Evolutionary conservation across 2,113 vertebrate species (phyloP).

Genomic region (Oryzias melastigma): DNA sequence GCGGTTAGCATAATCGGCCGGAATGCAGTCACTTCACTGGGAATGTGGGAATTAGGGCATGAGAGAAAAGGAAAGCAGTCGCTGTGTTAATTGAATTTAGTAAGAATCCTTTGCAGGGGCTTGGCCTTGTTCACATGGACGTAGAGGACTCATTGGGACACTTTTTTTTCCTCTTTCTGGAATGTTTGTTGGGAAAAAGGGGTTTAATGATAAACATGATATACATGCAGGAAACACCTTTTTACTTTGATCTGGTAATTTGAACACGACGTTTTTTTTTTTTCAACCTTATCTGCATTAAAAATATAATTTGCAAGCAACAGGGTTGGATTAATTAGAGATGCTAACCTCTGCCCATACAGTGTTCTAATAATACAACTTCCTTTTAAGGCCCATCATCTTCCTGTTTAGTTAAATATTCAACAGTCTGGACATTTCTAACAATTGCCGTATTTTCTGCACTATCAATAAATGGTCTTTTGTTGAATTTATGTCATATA

Average conservation of each 20-base stretch:
- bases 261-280: constrained; percentile 3
- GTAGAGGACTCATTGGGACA: constrained; percentile 1
- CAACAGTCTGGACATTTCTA: constrained; percentile 25
- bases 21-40: constrained; percentile 67
- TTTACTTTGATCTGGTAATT: not conserved
- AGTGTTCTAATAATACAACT: constrained; percentile 57
- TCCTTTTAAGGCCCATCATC: constrained; percentile 72
- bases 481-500: too few species aligned
- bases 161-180: not conserved
- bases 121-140: constrained; percentile 45
- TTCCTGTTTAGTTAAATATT: constrained; percentile 53
- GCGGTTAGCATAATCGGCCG: constrained; percentile 71
- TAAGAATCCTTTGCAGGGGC: constrained; percentile 50
- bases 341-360: constrained; percentile 70
- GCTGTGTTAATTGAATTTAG: constrained; percentile 74
- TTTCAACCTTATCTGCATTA: constrained; percentile 57
- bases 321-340: constrained; percentile 76
- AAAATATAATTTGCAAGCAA: constrained; percentile 78
- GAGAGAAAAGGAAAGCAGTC: constrained; percentile 63
- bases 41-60: constrained; percentile 73
- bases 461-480: too few species aligned
- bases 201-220: not conserved
- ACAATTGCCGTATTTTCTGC: constrained; percentile 2
- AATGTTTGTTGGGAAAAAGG: not conserved
- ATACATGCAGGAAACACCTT: not conserved